Conservation (phyloP, 1,140 invertebrate genomes). For the Zaprionus kolodkinae region DNA sequence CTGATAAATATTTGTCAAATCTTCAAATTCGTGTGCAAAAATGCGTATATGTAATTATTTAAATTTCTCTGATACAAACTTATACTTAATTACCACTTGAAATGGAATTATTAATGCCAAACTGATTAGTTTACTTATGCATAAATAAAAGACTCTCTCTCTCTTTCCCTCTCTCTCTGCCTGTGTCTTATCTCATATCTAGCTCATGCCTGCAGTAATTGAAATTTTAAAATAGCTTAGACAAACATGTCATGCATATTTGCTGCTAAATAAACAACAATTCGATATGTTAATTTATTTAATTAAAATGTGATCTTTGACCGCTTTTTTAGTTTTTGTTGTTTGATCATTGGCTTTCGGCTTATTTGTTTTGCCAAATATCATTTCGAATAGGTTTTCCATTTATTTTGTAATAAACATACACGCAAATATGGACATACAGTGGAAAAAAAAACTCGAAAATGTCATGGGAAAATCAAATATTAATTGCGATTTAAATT, state of each 20-base stretch:
- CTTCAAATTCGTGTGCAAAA: slow-evolving; percentile 47
- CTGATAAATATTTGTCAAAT: slow-evolving; percentile 64
- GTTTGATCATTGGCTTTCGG: not conserved
- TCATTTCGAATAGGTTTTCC: slow-evolving; percentile 56
- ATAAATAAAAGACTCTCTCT: not conserved
- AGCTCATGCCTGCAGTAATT: slow-evolving; percentile 29
- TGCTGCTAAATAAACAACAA: not conserved
- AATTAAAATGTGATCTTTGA: not conserved
- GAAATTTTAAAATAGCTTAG: slow-evolving; percentile 51
- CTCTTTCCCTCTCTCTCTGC: not conserved
- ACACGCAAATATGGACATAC: slow-evolving; percentile 58
- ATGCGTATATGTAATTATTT: slow-evolving; percentile 23
- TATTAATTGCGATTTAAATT: slow-evolving; percentile 72
- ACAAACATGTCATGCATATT: slow-evolving; percentile 23
- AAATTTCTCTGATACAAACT: not conserved
- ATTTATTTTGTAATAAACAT: slow-evolving; percentile 57
- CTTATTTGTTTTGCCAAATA: slow-evolving; percentile 21
- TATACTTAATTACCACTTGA: slow-evolving; percentile 56
- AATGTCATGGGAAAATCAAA: slow-evolving; percentile 53
- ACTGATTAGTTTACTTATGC: slow-evolving; percentile 55
- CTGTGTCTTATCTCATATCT: too few relatives aligned
- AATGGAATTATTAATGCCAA: slow-evolving; percentile 70
- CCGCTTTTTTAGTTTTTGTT: not conserved
- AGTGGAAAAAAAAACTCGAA: not conserved
- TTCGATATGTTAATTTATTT: slow-evolving; percentile 5